Evolutionary conservation across 2,888 invertebrate species (phyloP).

Genomic region (Metallyticus violacea): DNA sequence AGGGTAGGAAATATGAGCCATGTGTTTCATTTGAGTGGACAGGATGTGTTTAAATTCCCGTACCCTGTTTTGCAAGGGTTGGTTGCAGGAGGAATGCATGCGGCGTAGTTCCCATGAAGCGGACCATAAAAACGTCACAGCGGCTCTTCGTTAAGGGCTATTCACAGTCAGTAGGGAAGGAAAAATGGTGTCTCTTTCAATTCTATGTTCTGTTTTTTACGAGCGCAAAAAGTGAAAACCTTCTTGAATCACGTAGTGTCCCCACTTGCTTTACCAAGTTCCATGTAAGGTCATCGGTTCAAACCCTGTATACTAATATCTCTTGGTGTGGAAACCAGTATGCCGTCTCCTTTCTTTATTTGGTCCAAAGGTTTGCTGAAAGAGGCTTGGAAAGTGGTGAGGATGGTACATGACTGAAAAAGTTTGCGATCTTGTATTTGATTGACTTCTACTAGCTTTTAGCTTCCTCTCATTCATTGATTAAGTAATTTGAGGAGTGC

Average conservation of each 20-base stretch:
- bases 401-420: no score
- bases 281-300: no score
- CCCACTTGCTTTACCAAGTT: not conserved
- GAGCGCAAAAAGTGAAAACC: not conserved
- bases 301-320: no score
- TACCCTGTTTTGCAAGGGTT: not conserved
- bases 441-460: no score
- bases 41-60: not conserved
- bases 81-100: not conserved
- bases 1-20: no score
- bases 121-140: not conserved
- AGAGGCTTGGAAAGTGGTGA: no score
- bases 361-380: no score
- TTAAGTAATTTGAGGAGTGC: no score
- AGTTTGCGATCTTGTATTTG: no score
- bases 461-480: no score
- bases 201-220: not conserved
- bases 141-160: not conserved
- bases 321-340: no score
- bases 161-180: not conserved
- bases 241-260: not conserved
- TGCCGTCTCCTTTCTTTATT: no score
- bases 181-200: not conserved
- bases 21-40: not conserved
- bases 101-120: not conserved